Base-by-base conservation (phyloP, 2,888 invertebrate species). In the Cerceris rybyensis region DNA sequence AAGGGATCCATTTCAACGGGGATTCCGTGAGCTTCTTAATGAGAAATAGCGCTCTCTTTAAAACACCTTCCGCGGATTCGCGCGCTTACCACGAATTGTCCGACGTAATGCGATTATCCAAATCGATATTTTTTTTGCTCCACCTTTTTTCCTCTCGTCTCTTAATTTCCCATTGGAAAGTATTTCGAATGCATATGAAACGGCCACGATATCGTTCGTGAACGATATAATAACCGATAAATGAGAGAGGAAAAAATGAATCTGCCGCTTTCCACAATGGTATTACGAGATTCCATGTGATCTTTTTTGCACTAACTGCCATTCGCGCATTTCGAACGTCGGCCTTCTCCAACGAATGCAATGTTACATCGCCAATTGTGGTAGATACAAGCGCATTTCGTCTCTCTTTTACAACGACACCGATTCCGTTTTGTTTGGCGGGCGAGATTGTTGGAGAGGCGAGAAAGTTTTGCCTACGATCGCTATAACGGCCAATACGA, bases 401-500 rank as follows among this genome's bases (percentile, higher is more conserved):
- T 66, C 58, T 16, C 55, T 76, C 65, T 71, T 74, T 71, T 70
- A 65, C n/a, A 16, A n/a, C 59, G 74, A 39, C 64, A 42, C 50
- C 70, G n/a, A 71, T 66, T 71, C 70, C 58, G 52, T 13, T 46
- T 50, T 68, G 70, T 75, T 78, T 68, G 59, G 66, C 63, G 58
- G 14, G 11, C 7, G 60, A 16, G 41, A 14, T 17, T 52, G 28
- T 49, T 49, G 61, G 60, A 49, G 17, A 58, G 28, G 60, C 16
- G 61, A 41, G 59, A 66, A 67, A 70, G 16, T 63, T 70, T 68
- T 46, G 63, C 52, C 43, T 42, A 57, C 64, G 68, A 74, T 76
- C 68, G 41, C 50, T 69, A 67, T 78, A 79, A 82, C 75, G 60
- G 66, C 69, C 79, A 66, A 74, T 82, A 81, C 28, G 28, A 76